Evolutionary conservation across 2,888 invertebrate genomes (phyloP).

Genomic region (Notocelia uddmanniana): DNA sequence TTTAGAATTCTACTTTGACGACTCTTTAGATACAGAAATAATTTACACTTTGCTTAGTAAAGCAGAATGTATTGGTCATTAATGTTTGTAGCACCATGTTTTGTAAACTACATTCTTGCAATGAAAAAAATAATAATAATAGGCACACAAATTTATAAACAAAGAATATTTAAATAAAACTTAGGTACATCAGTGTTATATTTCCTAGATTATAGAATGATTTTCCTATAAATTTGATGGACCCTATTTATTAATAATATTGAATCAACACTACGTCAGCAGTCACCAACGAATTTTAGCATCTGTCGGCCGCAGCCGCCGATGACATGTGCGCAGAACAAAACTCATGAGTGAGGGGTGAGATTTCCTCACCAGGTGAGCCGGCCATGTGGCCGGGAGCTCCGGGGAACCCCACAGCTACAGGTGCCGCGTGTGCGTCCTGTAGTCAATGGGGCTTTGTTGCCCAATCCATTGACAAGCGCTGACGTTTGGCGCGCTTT

Average conservation of each 20-base stretch:
- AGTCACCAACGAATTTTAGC: conserved; percentile 81
- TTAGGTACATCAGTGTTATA: neutral
- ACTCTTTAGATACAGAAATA: too few relatives aligned
- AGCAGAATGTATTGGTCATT: too few relatives aligned
- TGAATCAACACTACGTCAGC: conserved; percentile 74
- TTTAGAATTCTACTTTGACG: too few relatives aligned
- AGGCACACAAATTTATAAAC: too few relatives aligned
- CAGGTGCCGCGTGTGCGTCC: conserved; percentile 72
- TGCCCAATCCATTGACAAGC: conserved; percentile 75
- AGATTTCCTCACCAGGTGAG: conserved; percentile 80
- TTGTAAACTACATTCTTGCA: too few relatives aligned
- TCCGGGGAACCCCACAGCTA: conserved; percentile 73
- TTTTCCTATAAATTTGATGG: neutral
- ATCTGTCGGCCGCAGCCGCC: conserved; percentile 84
- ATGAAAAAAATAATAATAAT: too few relatives aligned
- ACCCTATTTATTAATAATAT: conserved; percentile 54
- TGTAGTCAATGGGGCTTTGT: conserved; percentile 71
- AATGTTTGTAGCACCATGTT: too few relatives aligned
- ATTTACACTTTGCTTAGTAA: too few relatives aligned
- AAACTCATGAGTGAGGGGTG: conserved; percentile 74
- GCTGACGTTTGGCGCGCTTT: conserved; percentile 76
- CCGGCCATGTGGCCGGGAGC: conserved; percentile 74
- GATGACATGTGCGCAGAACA: conserved; percentile 78
- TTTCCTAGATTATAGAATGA: neutral
- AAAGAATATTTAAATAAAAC: too few relatives aligned